phyloP scores from a whole-genome alignment of 1,140 invertebrate genomes.

The Habropoda laboriosa region DNA sequence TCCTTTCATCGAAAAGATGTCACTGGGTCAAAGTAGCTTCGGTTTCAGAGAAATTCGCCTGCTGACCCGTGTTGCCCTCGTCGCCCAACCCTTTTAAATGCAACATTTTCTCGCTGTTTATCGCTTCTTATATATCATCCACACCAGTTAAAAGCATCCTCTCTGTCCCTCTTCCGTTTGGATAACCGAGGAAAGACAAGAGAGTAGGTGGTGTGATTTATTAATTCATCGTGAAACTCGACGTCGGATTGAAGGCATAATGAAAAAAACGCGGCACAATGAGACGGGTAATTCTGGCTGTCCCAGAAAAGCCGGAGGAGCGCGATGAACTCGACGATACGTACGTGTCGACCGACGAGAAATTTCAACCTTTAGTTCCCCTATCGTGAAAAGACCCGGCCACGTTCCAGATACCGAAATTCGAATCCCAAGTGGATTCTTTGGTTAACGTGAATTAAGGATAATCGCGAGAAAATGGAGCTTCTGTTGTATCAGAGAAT shows the following conservation, averaged over 20 bases:
- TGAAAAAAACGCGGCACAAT: conserved; percentile 23
- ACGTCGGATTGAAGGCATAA: conserved; percentile 37
- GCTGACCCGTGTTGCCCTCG: no score
- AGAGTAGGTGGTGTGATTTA: conserved; percentile 30
- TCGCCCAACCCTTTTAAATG: no score
- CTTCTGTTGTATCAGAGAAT: no score
- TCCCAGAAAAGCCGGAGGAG: conserved; percentile 32
- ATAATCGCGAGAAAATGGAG: no score
- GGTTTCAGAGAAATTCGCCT: no score
- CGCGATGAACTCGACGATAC: conserved; percentile 32
- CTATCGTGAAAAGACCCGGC: conserved; percentile 17
- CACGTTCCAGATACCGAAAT: not conserved
- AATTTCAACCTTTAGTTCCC: conserved; percentile 9
- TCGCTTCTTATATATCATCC: no score
- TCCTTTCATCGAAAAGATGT: not conserved
- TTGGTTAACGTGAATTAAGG: no score
- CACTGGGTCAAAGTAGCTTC: not conserved
- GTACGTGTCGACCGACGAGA: conserved; percentile 16
- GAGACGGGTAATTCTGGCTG: conserved; percentile 37
- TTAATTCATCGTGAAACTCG: conserved; percentile 41
- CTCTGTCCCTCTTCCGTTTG: no score
- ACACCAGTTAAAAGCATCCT: no score
- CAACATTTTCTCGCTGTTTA: no score
- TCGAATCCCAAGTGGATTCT: no score
- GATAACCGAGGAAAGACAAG: not conserved